Percentiles rank a stretch among this genome's conserved stretches.
These are phyloP conservation scores for Sabatieria punctata DNA, from an alignment of 2,888 invertebrate species.

Conservation along the genomic window DNA sequence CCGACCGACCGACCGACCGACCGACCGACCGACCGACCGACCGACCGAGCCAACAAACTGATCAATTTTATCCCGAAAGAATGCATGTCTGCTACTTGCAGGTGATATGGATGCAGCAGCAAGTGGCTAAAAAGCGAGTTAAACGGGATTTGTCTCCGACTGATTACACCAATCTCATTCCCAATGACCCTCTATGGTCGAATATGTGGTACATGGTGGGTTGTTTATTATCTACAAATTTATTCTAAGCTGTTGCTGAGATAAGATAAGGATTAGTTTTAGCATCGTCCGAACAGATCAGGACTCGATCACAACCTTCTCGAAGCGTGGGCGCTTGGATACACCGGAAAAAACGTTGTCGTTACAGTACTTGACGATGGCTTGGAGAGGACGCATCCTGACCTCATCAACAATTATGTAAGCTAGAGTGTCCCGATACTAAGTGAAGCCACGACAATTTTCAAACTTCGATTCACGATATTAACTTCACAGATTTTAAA, in stretches of 20 bases:
- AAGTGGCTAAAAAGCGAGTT: constrained; percentile 63
- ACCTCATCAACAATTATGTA: constrained; percentile 43
- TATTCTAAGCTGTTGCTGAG: too few species aligned
- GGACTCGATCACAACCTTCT: constrained; percentile 65
- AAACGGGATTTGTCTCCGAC: constrained; percentile 60
- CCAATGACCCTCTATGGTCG: constrained; percentile 69
- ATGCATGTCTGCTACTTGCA: too few species aligned
- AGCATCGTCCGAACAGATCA: constrained; percentile 39
- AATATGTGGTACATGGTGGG: constrained; percentile 85
- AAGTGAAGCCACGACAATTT: too few species aligned
- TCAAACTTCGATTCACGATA: too few species aligned
- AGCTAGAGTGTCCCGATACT: too few species aligned
- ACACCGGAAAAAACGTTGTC: constrained; percentile 56
- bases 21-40: too few species aligned
- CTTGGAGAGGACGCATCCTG: constrained; percentile 28
- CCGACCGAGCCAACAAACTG: too few species aligned
- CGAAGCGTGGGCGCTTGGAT: constrained; percentile 58
- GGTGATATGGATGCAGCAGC: constrained; percentile 96
- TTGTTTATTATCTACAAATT: constrained; percentile 27
- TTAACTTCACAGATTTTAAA: too few species aligned
- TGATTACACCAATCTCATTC: constrained; percentile 39
- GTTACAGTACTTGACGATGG: constrained; percentile 76
- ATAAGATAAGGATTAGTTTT: not conserved
- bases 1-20: too few species aligned
- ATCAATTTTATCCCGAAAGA: too few species aligned